A percentile compares a stretch with the other conserved stretches of the same genome.
phyloP scores from a whole-genome alignment of 2,797 vertebrate genomes.

The Oophaga sylvatica region DNA sequence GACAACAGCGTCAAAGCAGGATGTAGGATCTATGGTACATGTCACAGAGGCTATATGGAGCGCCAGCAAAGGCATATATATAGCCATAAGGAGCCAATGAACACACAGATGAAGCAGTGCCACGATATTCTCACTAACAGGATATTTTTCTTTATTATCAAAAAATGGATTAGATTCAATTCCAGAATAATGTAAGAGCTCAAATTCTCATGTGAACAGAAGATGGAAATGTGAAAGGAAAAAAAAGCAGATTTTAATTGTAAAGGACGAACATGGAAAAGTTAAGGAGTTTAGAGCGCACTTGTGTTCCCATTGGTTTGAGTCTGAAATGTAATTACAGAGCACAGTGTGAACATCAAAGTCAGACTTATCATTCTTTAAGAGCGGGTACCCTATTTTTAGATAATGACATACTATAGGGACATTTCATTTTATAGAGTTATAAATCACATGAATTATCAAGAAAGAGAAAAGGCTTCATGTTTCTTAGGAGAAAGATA shows the following conservation, averaged over 20 bases:
- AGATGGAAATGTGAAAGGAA: background rate
- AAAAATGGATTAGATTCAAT: background rate
- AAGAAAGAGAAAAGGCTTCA: constrained; percentile 22
- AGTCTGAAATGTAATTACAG: constrained; percentile 58
- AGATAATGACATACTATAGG: constrained; percentile 53
- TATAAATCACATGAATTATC: constrained; percentile 50
- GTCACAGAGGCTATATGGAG: too few relatives aligned
- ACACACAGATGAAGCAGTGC: background rate
- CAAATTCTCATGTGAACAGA: background rate
- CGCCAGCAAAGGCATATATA: too few relatives aligned
- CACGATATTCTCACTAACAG: too few relatives aligned
- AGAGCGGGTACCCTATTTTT: constrained; percentile 55
- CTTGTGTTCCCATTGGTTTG: constrained; percentile 51
- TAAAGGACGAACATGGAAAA: constrained; percentile 37
- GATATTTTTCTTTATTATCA: background rate
- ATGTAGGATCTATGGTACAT: too few relatives aligned
- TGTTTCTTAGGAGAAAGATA: constrained; percentile 8
- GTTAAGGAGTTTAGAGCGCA: constrained; percentile 32
- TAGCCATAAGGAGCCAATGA: too few relatives aligned
- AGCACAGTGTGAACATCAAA: constrained; percentile 57
- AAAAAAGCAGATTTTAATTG: constrained; percentile 33
- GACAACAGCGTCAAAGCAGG: too few relatives aligned
- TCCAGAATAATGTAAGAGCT: background rate
- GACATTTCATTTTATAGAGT: constrained; percentile 51
- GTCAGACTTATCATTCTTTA: constrained; percentile 61